phyloP scores from a whole-genome alignment of 2,888 invertebrate genomes.

The Gasteruption jaculator region DNA sequence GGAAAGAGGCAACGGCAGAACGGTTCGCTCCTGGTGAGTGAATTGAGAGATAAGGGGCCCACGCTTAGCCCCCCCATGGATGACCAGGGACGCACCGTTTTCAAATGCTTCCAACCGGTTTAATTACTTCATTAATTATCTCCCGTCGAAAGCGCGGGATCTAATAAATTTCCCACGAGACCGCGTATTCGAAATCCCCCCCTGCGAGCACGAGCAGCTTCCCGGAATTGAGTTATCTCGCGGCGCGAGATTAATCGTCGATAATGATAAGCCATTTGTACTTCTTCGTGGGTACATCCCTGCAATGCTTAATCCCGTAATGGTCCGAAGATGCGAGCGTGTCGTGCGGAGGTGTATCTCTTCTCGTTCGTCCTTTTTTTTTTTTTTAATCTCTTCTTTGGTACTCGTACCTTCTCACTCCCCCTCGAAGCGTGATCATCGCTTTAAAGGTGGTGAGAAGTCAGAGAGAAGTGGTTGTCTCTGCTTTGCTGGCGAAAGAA shows the following conservation, averaged over 20 bases:
- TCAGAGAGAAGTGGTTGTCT: constrained; percentile 20
- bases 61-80: constrained; percentile 33
- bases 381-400: constrained; percentile 1
- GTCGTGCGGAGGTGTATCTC: constrained; percentile 38
- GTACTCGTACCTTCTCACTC: constrained; percentile 14
- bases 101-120: constrained; percentile 1
- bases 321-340: constrained; percentile 35
- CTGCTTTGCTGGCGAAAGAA: constrained; percentile 25
- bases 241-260: no score
- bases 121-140: not conserved
- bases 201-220: no score
- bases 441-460: constrained; percentile 33
- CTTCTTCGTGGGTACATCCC: constrained; percentile 31
- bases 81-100: constrained; percentile 30
- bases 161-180: no score
- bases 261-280: no score
- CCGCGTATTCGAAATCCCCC: no score
- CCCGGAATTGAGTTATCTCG: no score
- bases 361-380: constrained; percentile 22
- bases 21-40: constrained; percentile 33
- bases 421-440: constrained; percentile 37
- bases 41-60: constrained; percentile 49
- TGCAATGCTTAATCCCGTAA: constrained; percentile 41
- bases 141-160: no score
- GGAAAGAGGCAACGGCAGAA: constrained; percentile 8